phyloP scores from a whole-genome alignment of 35 echinoderm and acorn worm genomes.

The Nesometra sesokonis region DNA sequence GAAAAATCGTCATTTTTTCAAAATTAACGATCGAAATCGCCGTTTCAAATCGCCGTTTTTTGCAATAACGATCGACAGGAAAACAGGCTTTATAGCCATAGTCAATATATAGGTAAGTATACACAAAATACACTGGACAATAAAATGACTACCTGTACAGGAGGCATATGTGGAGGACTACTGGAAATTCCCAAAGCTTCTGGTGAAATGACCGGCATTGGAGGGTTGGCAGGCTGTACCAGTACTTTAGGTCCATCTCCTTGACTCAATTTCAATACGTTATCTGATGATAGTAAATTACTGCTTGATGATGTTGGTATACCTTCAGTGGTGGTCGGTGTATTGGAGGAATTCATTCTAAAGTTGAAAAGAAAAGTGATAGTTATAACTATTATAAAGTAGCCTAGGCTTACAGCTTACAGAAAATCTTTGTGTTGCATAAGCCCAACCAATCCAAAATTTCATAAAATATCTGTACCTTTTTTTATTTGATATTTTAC shows the following conservation, averaged over 20 bases:
- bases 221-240: not conserved
- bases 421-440: too few species aligned
- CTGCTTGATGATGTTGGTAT: not conserved
- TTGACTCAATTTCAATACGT: not conserved
- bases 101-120: too few species aligned
- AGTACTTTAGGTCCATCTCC: not conserved
- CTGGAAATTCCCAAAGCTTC: not conserved
- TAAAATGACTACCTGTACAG: not conserved
- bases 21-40: too few species aligned
- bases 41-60: too few species aligned
- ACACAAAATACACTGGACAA: too few species aligned
- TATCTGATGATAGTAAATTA: not conserved
- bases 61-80: too few species aligned
- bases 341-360: not conserved
- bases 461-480: too few species aligned
- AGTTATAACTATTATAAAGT: not conserved
- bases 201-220: not conserved
- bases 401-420: too few species aligned
- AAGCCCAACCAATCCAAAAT: too few species aligned
- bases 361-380: not conserved
- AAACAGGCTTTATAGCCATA: too few species aligned
- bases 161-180: not conserved
- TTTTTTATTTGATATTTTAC: too few species aligned
- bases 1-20: too few species aligned
- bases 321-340: not conserved